A percentile compares a stretch with the other conserved stretches of the same genome.
These are phyloP conservation scores for Lamellibrachia satsuma DNA, from an alignment of 2,888 invertebrate species.

Conservation along the genomic window DNA sequence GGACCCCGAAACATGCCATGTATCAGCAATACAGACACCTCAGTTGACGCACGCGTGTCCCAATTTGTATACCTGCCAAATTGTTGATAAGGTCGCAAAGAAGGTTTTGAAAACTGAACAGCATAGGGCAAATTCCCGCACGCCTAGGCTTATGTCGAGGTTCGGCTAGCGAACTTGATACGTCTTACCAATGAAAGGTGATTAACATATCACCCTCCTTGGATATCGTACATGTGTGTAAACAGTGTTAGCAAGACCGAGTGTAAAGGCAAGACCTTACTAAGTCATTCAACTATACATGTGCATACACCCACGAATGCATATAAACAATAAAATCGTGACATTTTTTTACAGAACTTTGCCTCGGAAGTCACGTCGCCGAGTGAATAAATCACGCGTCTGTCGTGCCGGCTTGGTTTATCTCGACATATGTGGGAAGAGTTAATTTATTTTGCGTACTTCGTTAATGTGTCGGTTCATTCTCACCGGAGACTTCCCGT, in stretches of 20 bases:
- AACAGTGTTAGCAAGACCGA: neutral
- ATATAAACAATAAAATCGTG: neutral
- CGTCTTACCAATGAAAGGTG: neutral
- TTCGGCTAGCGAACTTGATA: neutral
- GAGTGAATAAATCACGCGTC: neutral
- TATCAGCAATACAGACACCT: neutral
- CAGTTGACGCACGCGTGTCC: neutral
- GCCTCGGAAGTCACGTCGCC: neutral
- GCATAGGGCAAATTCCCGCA: neutral
- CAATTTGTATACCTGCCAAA: neutral
- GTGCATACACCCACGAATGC: neutral
- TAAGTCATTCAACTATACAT: neutral
- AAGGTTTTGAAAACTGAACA: neutral
- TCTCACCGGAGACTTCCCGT: neutral
- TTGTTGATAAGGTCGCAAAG: neutral
- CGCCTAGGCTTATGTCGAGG: neutral
- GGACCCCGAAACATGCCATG: slow-evolving; percentile 6
- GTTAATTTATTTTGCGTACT: slow-evolving; percentile 12
- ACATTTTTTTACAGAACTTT: neutral
- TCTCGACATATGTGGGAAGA: neutral
- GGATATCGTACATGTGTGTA: neutral
- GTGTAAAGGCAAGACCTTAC: neutral
- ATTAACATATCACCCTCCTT: neutral
- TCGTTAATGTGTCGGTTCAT: neutral
- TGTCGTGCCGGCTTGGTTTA: neutral